These are phyloP conservation scores for Coelopa pilipes DNA, from an alignment of 2,888 invertebrate species.

Conservation along the genomic window DNA sequence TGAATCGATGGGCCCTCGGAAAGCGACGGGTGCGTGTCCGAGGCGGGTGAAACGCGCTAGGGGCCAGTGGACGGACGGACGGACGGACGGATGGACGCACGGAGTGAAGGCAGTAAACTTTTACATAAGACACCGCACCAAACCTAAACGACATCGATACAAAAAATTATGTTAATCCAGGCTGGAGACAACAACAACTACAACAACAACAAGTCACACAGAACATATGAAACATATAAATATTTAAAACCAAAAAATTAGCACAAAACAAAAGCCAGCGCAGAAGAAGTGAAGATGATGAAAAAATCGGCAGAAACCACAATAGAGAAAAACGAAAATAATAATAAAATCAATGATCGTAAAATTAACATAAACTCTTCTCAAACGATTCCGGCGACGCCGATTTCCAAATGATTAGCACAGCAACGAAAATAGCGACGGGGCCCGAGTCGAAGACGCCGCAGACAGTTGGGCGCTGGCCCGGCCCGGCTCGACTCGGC, in stretches of 20 bases:
- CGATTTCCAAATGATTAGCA: slow-evolving; percentile 12
- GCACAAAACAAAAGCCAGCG: too few relatives aligned
- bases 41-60: too few relatives aligned
- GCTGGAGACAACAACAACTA: too few relatives aligned
- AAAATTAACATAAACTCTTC: slow-evolving; percentile 11
- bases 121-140: not conserved
- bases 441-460: not conserved
- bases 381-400: not conserved
- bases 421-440: not conserved
- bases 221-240: too few relatives aligned
- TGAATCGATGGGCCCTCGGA: too few relatives aligned
- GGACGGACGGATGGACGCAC: too few relatives aligned
- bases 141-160: not conserved
- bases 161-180: too few relatives aligned
- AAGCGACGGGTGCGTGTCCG: too few relatives aligned
- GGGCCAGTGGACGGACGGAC: too few relatives aligned
- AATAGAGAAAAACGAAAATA: not conserved
- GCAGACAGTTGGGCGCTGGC: slow-evolving; percentile 28
- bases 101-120: not conserved
- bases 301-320: not conserved
- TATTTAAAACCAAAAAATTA: too few relatives aligned
- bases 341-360: not conserved
- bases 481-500: too few relatives aligned
- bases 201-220: too few relatives aligned
- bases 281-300: not conserved